Evolutionary conservation across 2,888 invertebrate genomes (phyloP).

Genomic region (Bruchidius siliquastri): DNA sequence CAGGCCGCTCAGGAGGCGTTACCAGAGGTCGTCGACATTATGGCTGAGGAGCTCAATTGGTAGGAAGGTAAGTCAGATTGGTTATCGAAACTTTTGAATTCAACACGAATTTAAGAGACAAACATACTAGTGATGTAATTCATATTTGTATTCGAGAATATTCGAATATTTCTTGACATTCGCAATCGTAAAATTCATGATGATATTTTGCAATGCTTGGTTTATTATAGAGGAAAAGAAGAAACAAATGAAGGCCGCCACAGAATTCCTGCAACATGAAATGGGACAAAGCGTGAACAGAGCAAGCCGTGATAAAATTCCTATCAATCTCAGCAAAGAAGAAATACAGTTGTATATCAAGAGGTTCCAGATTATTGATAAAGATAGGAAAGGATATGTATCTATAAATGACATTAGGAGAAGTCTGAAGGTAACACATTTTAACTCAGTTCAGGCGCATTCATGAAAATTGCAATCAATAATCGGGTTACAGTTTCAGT

Average conservation of each 20-base stretch:
- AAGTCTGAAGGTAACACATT: conserved; percentile 78
- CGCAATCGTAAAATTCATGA: too few relatives aligned
- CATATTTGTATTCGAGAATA: too few relatives aligned
- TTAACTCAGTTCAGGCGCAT: neutral
- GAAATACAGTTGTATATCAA: conserved; percentile 93
- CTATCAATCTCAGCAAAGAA: conserved; percentile 87
- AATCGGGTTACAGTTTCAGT: neutral
- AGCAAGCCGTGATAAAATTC: conserved; percentile 79
- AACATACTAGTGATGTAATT: too few relatives aligned
- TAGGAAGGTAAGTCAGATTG: conserved; percentile 37
- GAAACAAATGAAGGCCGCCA: conserved; percentile 77
- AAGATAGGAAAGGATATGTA: conserved; percentile 95
- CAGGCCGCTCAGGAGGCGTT: conserved; percentile 96
- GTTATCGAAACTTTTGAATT: neutral
- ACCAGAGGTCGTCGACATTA: conserved; percentile 86
- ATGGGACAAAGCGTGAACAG: conserved; percentile 96
- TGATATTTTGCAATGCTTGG: neutral
- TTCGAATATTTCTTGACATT: too few relatives aligned
- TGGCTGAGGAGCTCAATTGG: conserved; percentile 97
- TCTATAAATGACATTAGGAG: conserved; percentile 95
- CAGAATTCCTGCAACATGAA: conserved; percentile 84
- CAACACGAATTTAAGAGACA: neutral
- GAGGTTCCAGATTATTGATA: conserved; percentile 92
- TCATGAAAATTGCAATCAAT: neutral
- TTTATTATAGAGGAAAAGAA: conserved; percentile 46